Evolutionary conservation across 2,797 vertebrate genomes (phyloP).

Genomic region (Malacoctenus gilli): DNA sequence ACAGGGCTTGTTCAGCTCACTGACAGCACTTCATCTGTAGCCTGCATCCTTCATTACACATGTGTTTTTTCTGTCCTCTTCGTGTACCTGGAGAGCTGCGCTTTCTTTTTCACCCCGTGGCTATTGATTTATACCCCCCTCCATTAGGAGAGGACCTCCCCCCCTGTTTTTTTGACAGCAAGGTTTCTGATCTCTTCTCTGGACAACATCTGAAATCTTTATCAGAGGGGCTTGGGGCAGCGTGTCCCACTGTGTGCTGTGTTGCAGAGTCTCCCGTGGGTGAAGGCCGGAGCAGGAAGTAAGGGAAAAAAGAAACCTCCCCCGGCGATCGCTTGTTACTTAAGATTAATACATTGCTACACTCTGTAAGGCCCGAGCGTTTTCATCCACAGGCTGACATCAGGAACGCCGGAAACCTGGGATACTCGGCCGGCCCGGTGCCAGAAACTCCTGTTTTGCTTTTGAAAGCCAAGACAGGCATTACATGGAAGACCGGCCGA

Average conservation of each 20-base stretch:
- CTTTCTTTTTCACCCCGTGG: conserved; percentile 49
- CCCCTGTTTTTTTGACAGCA: conserved; percentile 64
- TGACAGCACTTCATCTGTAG: conserved; percentile 51
- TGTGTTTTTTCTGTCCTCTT: conserved; percentile 64
- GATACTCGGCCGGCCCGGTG: conserved; percentile 68
- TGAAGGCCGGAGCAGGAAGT: conserved; percentile 67
- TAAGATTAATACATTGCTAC: conserved; percentile 78
- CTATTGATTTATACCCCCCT: conserved; percentile 66
- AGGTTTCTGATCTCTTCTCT: conserved; percentile 45
- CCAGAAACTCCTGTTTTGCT: conserved; percentile 68
- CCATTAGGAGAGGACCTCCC: conserved; percentile 39
- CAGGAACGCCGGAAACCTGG: conserved; percentile 74
- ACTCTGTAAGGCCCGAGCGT: conserved; percentile 60
- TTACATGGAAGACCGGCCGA: conserved; percentile 33
- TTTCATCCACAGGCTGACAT: conserved; percentile 48
- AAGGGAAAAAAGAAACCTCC: conserved; percentile 55
- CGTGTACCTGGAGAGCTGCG: conserved; percentile 31
- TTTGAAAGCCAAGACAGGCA: conserved; percentile 54
- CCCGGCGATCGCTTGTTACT: conserved; percentile 67
- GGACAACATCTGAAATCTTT: conserved; percentile 82
- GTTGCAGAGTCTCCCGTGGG: conserved; percentile 62
- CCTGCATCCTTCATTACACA: conserved; percentile 55
- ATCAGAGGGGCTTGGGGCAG: conserved; percentile 63
- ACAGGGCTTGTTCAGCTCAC: conserved; percentile 47
- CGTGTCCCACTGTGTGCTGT: conserved; percentile 43